Evolutionary conservation across 2,113 vertebrate genomes (phyloP).

Genomic region (Nasalis larvatus): DNA sequence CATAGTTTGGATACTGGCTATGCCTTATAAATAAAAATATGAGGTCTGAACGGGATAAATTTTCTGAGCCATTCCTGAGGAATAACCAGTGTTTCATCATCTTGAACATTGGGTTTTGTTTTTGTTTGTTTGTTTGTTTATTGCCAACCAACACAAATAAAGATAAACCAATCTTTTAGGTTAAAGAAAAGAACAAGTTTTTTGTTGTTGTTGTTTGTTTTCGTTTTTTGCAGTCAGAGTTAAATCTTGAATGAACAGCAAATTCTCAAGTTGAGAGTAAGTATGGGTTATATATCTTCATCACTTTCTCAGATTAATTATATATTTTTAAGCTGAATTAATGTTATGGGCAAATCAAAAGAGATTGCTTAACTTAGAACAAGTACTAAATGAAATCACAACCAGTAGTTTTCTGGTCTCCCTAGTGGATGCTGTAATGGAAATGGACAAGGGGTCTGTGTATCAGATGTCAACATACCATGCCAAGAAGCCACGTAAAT

Average conservation of each 20-base stretch:
- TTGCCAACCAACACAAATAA: slow-evolving; percentile 73
- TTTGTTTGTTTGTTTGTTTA: slow-evolving; percentile 58
- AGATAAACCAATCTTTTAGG: slow-evolving; percentile 74
- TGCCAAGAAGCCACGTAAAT: slow-evolving; percentile 59
- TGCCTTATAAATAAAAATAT: slow-evolving; percentile 71
- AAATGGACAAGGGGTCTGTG: slow-evolving; percentile 54
- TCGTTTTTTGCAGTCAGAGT: background rate
- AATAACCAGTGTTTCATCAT: slow-evolving; percentile 79
- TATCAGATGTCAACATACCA: slow-evolving; percentile 60
- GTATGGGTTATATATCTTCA: slow-evolving; percentile 68
- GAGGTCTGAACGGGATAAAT: slow-evolving; percentile 63
- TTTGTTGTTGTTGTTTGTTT: slow-evolving; percentile 25
- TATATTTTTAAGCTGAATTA: slow-evolving; percentile 61
- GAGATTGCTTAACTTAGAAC: slow-evolving; percentile 67
- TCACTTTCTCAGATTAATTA: slow-evolving; percentile 70
- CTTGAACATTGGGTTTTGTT: slow-evolving; percentile 55
- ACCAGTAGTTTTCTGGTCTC: slow-evolving; percentile 21
- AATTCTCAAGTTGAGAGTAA: slow-evolving; percentile 54
- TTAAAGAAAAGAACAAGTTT: slow-evolving; percentile 76
- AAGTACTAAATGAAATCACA: slow-evolving; percentile 71
- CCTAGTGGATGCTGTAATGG: slow-evolving; percentile 14
- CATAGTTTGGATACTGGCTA: slow-evolving; percentile 70
- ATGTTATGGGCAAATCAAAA: slow-evolving; percentile 57
- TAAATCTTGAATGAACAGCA: slow-evolving; percentile 46
- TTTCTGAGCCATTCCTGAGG: slow-evolving; percentile 76